phyloP scores from a whole-genome alignment of 1,140 invertebrate genomes.

The Goniozus legneri region DNA sequence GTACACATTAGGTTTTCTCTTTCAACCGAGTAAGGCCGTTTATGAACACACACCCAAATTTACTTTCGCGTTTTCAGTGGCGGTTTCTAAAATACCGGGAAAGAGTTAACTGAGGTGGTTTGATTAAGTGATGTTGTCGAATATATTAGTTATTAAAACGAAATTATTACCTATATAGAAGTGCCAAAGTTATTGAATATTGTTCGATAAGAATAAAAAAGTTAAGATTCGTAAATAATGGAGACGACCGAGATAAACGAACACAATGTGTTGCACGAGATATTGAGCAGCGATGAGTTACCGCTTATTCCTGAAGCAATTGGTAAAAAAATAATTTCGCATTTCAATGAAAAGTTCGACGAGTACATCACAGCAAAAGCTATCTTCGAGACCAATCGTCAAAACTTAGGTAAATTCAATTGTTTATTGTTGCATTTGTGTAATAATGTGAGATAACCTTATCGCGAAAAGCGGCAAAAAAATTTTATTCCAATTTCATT shows the following conservation, averaged over 20 bases:
- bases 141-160: too few species aligned
- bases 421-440: constrained; percentile 21
- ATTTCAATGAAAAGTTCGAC: constrained; percentile 64
- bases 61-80: too few species aligned
- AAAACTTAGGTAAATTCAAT: constrained; percentile 57
- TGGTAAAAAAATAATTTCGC: constrained; percentile 60
- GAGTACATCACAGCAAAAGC: constrained; percentile 70
- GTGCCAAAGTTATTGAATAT: too few species aligned
- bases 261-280: constrained; percentile 33
- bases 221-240: constrained; percentile 22
- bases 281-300: constrained; percentile 50
- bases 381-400: constrained; percentile 61
- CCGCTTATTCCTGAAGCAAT: constrained; percentile 48
- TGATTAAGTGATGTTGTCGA: too few species aligned
- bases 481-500: constrained; percentile 3
- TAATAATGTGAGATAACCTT: too few species aligned
- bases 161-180: too few species aligned
- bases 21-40: too few species aligned
- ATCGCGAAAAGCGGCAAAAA: neutral
- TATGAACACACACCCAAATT: too few species aligned
- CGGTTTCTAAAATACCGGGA: too few species aligned
- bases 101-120: too few species aligned
- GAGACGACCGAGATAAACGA: constrained; percentile 37
- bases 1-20: too few species aligned
- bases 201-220: constrained; percentile 17